Conservation (phyloP, 2,888 invertebrate species). For the Acleris emargana region DNA sequence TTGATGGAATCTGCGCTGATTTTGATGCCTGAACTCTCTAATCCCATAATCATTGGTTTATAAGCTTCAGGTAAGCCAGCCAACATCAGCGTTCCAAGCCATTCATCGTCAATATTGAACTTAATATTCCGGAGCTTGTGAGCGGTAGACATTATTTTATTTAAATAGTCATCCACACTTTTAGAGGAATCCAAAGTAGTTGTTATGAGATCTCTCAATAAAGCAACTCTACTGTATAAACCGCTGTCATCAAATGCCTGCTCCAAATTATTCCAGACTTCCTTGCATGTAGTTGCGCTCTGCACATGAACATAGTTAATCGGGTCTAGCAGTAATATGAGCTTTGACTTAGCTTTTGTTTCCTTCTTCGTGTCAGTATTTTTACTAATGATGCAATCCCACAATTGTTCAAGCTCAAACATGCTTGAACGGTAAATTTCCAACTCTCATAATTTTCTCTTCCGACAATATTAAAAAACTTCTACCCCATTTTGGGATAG, state of each 20-base stretch:
- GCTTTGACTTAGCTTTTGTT: slow-evolving; percentile 29
- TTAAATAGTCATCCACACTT: not conserved
- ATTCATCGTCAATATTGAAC: too few species aligned
- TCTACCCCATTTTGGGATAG: too few species aligned
- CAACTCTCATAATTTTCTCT: too few species aligned
- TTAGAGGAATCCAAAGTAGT: not conserved
- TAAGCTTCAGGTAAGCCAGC: too few species aligned
- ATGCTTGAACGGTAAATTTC: too few species aligned
- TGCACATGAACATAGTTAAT: slow-evolving; percentile 21
- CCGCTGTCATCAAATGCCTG: not conserved
- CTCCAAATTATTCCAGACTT: not conserved
- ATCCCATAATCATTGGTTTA: too few species aligned
- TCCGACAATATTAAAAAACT: too few species aligned
- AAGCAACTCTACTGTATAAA: not conserved
- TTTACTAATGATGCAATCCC: slow-evolving; percentile 5
- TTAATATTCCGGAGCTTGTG: too few species aligned
- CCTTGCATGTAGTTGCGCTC: not conserved
- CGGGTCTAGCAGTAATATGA: slow-evolving; percentile 24
- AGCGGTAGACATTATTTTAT: too few species aligned
- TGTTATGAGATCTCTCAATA: not conserved
- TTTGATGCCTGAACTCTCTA: too few species aligned
- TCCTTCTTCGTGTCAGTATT: slow-evolving; percentile 18
- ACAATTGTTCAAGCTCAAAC: slow-evolving; percentile 23
- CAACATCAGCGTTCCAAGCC: too few species aligned
- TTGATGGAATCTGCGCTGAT: too few species aligned